These are phyloP conservation scores for Gymnocheta viridis DNA, from an alignment of 2,888 invertebrate genomes.

Conservation along the genomic window DNA sequence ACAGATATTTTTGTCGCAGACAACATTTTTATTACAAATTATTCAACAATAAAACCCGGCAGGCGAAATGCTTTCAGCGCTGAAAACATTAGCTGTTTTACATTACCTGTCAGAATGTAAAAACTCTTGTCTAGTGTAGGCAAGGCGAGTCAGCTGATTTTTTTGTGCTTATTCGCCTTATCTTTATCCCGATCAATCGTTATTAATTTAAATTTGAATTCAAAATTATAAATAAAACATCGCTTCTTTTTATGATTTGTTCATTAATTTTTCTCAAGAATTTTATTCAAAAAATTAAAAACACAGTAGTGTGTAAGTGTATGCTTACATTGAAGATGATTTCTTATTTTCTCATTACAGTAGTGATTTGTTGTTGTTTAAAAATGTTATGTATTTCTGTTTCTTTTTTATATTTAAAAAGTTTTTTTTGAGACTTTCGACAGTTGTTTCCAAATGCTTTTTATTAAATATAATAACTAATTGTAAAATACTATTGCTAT, in stretches of 20 bases:
- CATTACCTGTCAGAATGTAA: too few species aligned
- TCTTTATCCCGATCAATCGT: too few species aligned
- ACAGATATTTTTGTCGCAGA: too few species aligned
- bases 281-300: conserved; percentile 69
- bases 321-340: conserved; percentile 50
- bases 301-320: conserved; percentile 52
- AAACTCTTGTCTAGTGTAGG: too few species aligned
- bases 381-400: conserved; percentile 8
- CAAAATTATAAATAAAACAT: conserved; percentile 30
- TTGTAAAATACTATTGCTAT: conserved; percentile 67
- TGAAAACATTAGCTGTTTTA: too few species aligned
- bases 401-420: conserved; percentile 1
- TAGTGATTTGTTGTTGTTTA: conserved; percentile 43
- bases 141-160: too few species aligned
- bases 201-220: neutral
- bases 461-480: conserved; percentile 50
- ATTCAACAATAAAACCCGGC: too few species aligned
- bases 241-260: conserved; percentile 16
- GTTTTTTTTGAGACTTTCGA: conserved; percentile 60
- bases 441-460: conserved; percentile 42
- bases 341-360: conserved; percentile 47
- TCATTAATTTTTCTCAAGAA: conserved; percentile 54
- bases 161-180: too few species aligned
- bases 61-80: too few species aligned
- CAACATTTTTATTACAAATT: too few species aligned